Conservation (phyloP, 2,113 vertebrate species). For the Fregetta grallaria region DNA sequence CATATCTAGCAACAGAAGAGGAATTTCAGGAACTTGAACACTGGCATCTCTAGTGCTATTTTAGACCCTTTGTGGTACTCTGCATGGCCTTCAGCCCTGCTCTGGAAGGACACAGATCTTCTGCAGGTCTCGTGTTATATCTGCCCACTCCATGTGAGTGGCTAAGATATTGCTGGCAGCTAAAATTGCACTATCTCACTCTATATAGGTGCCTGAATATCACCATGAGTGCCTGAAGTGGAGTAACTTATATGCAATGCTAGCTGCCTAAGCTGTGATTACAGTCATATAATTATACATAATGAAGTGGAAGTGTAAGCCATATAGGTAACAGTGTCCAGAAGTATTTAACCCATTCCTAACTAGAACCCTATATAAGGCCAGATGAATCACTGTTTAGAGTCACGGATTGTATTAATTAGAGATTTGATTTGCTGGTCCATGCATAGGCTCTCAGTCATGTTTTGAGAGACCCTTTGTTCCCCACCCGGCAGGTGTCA, state of each 20-base stretch:
- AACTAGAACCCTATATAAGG: not conserved
- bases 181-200: not conserved
- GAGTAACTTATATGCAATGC: not conserved
- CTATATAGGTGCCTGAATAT: not conserved
- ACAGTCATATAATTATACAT: not conserved
- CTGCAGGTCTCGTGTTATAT: not conserved
- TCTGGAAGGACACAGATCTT: not conserved
- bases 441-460: not conserved
- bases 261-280: not conserved
- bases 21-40: not conserved
- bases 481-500: not conserved
- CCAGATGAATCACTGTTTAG: not conserved
- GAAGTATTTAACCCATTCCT: not conserved
- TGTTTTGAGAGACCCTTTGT: not conserved
- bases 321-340: not conserved
- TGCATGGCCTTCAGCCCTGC: not conserved
- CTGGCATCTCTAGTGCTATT: not conserved
- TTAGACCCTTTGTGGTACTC: not conserved
- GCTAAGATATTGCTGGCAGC: not conserved
- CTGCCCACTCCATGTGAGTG: not conserved
- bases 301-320: not conserved
- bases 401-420: not conserved
- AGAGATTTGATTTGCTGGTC: not conserved
- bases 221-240: not conserved
- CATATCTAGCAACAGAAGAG: not conserved